Conservation (phyloP, 2,797 vertebrate species). For the Sciaenops ocellatus region DNA sequence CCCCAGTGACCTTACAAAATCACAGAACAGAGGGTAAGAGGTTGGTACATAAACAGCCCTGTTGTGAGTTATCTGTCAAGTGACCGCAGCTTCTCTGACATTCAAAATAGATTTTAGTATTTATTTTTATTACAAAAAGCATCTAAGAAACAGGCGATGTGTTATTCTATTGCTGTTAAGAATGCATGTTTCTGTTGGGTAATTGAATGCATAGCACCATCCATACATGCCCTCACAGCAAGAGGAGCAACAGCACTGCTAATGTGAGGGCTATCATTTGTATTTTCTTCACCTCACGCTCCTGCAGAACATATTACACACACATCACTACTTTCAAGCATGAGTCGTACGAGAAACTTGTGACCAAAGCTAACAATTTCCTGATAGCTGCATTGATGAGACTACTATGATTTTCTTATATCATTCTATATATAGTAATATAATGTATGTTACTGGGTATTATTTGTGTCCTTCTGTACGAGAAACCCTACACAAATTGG, state of each 20-base stretch:
- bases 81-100: conserved; percentile 60
- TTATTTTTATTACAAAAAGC: conserved; percentile 66
- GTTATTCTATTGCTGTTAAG: conserved; percentile 84
- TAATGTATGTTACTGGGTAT: conserved; percentile 46
- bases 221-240: conserved; percentile 67
- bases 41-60: conserved; percentile 71
- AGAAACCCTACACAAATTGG: conserved; percentile 57
- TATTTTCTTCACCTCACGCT: conserved; percentile 51
- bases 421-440: conserved; percentile 46
- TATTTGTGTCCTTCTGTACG: conserved; percentile 50
- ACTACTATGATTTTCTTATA: conserved; percentile 49
- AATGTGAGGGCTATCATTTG: conserved; percentile 50
- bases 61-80: conserved; percentile 65
- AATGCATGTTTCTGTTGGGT: conserved; percentile 76
- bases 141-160: conserved; percentile 73
- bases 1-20: conserved; percentile 54
- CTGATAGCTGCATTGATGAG: conserved; percentile 68
- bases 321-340: conserved; percentile 48
- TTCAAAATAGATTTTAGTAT: conserved; percentile 68
- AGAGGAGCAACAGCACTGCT: conserved; percentile 51
- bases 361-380: conserved; percentile 61
- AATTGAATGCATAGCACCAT: conserved; percentile 84
- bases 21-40: conserved; percentile 52
- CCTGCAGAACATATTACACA: conserved; percentile 58
- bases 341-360: conserved; percentile 42